These are phyloP conservation scores for Lanius collurio DNA, from an alignment of 2,113 vertebrate genomes.

Conservation along the genomic window DNA sequence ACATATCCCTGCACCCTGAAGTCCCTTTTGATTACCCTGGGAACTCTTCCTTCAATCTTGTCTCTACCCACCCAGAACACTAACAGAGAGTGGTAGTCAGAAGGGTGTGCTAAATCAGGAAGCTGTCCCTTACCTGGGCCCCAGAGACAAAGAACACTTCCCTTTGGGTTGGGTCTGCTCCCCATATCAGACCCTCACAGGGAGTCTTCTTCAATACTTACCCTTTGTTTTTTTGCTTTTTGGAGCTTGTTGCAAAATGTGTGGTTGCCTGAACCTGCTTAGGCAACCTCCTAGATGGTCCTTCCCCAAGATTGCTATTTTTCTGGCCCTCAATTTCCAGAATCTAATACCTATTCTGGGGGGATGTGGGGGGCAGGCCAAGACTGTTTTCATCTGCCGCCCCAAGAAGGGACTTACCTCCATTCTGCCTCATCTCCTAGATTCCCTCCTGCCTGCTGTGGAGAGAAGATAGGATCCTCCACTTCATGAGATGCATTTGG, in stretches of 20 bases:
- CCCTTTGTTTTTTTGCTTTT: background rate
- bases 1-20: no score
- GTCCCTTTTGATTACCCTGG: background rate
- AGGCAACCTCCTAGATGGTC: no score
- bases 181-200: background rate
- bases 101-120: background rate
- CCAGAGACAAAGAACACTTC: background rate
- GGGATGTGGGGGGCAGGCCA: fast-evolving
- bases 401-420: background rate
- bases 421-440: background rate
- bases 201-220: background rate
- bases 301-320: background rate
- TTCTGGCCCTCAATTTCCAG: background rate
- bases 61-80: background rate
- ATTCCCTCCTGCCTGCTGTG: background rate
- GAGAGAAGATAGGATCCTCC: background rate
- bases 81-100: background rate
- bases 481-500: background rate
- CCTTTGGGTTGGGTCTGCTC: no score
- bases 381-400: background rate
- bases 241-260: background rate
- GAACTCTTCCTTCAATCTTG: background rate
- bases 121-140: background rate
- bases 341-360: no score
- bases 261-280: background rate